Evolutionary conservation across 2,888 invertebrate species (phyloP).

Genomic region (Troides aeacus): DNA sequence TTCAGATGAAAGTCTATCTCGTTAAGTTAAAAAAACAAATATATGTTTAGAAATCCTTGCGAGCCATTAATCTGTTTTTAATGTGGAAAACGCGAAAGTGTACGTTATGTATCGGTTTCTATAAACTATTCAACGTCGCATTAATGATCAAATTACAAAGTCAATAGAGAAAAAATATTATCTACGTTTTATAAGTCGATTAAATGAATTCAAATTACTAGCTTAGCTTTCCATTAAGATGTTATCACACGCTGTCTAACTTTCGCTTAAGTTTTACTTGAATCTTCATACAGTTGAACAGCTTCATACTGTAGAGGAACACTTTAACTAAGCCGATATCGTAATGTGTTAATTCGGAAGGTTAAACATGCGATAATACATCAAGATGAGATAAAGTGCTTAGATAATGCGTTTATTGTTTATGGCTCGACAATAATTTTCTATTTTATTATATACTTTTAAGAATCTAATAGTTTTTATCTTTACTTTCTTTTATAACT

Average conservation of each 20-base stretch:
- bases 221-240: not conserved
- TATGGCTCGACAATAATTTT: not conserved
- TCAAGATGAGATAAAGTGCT: slow-evolving; percentile 8
- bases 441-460: not conserved
- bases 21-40: too few relatives aligned
- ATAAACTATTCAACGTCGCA: not conserved
- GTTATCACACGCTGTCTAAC: not conserved
- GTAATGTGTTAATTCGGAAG: slow-evolving; percentile 1
- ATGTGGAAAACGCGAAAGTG: not conserved
- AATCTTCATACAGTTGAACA: not conserved
- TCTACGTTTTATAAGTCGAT: not conserved
- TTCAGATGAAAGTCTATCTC: too few relatives aligned
- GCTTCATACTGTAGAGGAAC: not conserved
- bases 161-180: not conserved
- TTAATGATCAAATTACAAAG: not conserved
- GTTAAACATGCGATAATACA: slow-evolving; percentile 4
- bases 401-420: slow-evolving; percentile 1
- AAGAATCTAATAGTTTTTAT: not conserved
- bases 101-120: not conserved
- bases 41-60: too few relatives aligned
- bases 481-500: not conserved
- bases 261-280: not conserved
- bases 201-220: not conserved
- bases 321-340: not conserved
- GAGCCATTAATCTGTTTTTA: not conserved